phyloP scores from a whole-genome alignment of 2,113 vertebrate genomes.

The Mustela nigripes region DNA sequence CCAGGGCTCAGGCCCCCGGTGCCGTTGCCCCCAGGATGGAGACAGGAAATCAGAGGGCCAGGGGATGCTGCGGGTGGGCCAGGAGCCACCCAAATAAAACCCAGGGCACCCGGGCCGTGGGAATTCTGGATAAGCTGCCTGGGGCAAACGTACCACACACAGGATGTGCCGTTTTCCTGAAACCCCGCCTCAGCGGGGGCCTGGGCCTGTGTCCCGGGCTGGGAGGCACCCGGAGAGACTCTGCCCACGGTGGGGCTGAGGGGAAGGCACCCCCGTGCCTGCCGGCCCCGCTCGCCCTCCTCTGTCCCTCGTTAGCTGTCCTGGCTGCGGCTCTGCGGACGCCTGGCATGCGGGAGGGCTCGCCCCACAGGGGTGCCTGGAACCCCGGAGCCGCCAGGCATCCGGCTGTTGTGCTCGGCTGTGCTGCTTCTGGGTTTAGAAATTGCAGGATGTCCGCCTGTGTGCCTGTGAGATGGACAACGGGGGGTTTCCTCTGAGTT shows the following conservation, averaged over 20 bases:
- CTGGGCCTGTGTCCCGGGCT: background rate
- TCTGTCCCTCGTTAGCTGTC: background rate
- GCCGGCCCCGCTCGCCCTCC: background rate
- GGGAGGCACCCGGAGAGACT: no score
- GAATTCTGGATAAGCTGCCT: background rate
- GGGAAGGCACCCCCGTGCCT: background rate
- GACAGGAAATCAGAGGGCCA: background rate
- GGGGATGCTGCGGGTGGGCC: no score
- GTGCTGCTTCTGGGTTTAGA: background rate
- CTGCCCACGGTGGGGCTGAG: background rate
- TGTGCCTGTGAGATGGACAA: background rate
- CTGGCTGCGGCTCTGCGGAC: background rate
- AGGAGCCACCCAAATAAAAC: background rate
- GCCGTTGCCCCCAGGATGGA: background rate
- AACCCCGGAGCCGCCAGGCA: background rate
- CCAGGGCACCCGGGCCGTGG: rapidly evolving
- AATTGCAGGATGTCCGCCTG: background rate
- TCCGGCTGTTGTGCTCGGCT: background rate
- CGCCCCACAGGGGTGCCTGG: background rate
- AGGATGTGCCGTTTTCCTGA: background rate
- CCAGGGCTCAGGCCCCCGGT: background rate
- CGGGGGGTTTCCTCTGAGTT: background rate
- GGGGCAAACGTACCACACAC: background rate
- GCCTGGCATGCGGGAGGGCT: background rate
- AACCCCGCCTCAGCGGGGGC: rapidly evolving